These are phyloP conservation scores for Caracal caracal DNA, from an alignment of 2,113 vertebrate genomes.

Conservation along the genomic window DNA sequence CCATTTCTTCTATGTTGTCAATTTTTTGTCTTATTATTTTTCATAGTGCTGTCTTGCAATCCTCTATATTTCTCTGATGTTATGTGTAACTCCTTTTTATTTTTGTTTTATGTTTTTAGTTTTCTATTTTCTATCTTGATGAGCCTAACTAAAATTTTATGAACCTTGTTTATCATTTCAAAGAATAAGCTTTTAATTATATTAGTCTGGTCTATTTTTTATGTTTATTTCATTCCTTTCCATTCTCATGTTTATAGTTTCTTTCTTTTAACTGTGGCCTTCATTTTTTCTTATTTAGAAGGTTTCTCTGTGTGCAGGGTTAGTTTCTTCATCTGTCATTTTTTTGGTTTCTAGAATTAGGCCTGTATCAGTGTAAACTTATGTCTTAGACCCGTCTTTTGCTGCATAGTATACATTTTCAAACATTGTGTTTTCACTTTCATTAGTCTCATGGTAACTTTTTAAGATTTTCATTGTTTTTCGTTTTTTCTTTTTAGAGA, in stretches of 20 bases:
- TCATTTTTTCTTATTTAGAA: neutral
- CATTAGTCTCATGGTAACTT: neutral
- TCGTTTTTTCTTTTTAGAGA: no score
- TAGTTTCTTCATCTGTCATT: neutral
- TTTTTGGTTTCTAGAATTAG: neutral
- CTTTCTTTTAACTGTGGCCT: neutral
- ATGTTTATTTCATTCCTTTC: neutral
- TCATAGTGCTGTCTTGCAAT: neutral
- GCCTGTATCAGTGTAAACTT: neutral
- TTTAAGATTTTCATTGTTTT: no score
- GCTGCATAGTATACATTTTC: neutral
- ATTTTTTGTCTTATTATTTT: neutral
- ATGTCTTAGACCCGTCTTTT: neutral
- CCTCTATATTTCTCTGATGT: neutral
- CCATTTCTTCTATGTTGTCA: neutral
- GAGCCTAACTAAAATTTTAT: neutral
- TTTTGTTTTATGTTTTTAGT: neutral
- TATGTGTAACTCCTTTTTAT: neutral
- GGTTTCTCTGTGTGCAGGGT: neutral
- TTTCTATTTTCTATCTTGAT: neutral
- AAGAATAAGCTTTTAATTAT: neutral
- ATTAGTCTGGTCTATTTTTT: neutral
- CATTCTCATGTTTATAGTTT: neutral
- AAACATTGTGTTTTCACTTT: neutral
- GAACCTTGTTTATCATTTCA: neutral